Evolutionary conservation across 2,113 vertebrate genomes (phyloP).

Genomic region (Vulpes lagopus): DNA sequence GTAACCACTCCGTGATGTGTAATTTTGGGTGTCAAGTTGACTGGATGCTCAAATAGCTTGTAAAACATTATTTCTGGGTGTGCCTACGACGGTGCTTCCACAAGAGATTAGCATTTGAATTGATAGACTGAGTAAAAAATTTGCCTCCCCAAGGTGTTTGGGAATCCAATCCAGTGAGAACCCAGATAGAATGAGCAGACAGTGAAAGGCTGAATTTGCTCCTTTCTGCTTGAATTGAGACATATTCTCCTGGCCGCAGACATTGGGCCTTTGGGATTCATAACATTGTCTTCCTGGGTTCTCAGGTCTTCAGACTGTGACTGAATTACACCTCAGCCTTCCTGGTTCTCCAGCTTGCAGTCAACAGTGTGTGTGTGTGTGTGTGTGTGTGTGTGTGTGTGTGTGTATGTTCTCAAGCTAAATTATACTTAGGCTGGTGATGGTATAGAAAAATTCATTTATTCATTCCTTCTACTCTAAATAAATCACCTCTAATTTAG

Average conservation of each 20-base stretch:
- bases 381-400: not conserved
- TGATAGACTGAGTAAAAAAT: not conserved
- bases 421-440: not conserved
- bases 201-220: not conserved
- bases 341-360: not conserved
- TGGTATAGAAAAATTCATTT: not conserved
- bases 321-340: not conserved
- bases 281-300: not conserved
- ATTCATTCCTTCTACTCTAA: not conserved
- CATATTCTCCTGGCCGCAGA: not conserved
- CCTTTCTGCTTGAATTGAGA: not conserved
- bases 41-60: not conserved
- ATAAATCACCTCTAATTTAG: not conserved
- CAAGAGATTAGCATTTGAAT: not conserved
- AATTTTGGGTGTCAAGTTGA: not conserved
- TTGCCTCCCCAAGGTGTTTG: not conserved
- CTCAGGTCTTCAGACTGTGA: not conserved
- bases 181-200: not conserved
- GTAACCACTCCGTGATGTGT: not conserved
- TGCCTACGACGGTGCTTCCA: not conserved
- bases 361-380: not conserved
- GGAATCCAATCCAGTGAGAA: not conserved
- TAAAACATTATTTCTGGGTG: not conserved
- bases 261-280: not conserved
- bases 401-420: not conserved